Evolutionary conservation across 2,888 invertebrate species (phyloP), one percentile per base, ranked within the genome.

Genomic region (Hydrotaea diabolus): DNA sequence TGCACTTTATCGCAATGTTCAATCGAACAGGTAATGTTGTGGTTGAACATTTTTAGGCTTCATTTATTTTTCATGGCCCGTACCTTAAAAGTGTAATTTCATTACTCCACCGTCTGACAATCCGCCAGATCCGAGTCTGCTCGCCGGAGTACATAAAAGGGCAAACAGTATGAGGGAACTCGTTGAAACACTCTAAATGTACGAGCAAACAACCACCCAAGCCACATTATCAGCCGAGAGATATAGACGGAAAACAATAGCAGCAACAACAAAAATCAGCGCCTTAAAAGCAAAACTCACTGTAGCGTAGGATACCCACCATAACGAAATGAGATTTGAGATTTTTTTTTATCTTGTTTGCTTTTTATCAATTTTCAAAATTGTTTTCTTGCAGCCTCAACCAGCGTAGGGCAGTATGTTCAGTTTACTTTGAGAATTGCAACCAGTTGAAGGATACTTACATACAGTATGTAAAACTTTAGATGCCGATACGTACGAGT

Each of bases 1-100:
- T 39, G 21, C 66, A 57, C 69, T 66, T 39, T 77, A 64, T 76
- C 49, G 36, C 46, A 75, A 26, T 62, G 21, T 72, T 80, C 53
- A 75, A 80, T 77, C 77, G 83, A 74, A 74, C 72, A 78, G 85
- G 64, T 82, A 81, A 78, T 69, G 49, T 46, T 81, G 83, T 69
- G 79, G 81, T 66, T 72, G 36, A 77, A 74, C 74, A 64, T 81
- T 89, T 89, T 90, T 89, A 89, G 87, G 89, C 88, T 88, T 89
- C 90, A 90, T 90, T 90, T 90, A 89, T 89, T 89, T 90, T 89
- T 88, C 89, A 90, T 89, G 88, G 84, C 82, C 87, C 85, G 86
- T 86, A 87, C 87, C 87, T 88, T 89, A 88, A 88, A 90, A 90
- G 90, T 89, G 89, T 89, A 89, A 90, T 90, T 90, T 90, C 89